Percentiles rank a stretch among this genome's conserved stretches.
phyloP scores from a whole-genome alignment of 2,888 invertebrate species.

The Perithous albicinctus region DNA sequence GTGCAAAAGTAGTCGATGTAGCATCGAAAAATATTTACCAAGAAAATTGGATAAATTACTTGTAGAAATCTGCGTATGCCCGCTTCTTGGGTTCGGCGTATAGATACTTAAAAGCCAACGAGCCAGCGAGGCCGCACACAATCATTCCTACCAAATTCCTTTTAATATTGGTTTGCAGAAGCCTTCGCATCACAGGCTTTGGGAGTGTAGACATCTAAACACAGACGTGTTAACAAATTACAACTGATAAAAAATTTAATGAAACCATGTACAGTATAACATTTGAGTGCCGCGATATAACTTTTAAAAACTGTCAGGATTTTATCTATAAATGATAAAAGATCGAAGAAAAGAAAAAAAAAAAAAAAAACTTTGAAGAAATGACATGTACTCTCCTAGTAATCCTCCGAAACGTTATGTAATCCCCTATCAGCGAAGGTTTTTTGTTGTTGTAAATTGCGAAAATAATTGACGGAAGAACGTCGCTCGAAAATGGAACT shows the following conservation, averaged over 20 bases:
- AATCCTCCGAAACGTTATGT: constrained; percentile 19
- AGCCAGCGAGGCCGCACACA: constrained; percentile 74
- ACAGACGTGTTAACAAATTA: constrained; percentile 29
- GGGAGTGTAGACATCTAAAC: constrained; percentile 75
- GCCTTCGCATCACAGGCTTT: constrained; percentile 90
- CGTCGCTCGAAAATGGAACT: neutral
- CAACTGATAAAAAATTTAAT: neutral
- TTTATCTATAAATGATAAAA: neutral
- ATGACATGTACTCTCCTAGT: neutral
- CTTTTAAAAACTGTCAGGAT: neutral
- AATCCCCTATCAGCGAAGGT: constrained; percentile 12
- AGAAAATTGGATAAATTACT: constrained; percentile 85
- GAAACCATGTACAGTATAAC: neutral
- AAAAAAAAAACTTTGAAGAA: neutral
- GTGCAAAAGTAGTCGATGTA: neutral
- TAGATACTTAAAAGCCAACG: constrained; percentile 84
- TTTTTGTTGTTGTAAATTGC: neutral
- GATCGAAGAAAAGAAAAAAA: too few species aligned
- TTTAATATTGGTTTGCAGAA: constrained; percentile 88
- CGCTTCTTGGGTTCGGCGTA: constrained; percentile 86
- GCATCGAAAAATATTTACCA: constrained; percentile 3
- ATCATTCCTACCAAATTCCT: constrained; percentile 86
- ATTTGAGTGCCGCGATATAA: neutral
- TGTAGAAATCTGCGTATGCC: constrained; percentile 91
- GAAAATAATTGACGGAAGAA: neutral